These are phyloP conservation scores for Cottus gobio DNA, from an alignment of 2,113 vertebrate genomes.

Conservation along the genomic window DNA sequence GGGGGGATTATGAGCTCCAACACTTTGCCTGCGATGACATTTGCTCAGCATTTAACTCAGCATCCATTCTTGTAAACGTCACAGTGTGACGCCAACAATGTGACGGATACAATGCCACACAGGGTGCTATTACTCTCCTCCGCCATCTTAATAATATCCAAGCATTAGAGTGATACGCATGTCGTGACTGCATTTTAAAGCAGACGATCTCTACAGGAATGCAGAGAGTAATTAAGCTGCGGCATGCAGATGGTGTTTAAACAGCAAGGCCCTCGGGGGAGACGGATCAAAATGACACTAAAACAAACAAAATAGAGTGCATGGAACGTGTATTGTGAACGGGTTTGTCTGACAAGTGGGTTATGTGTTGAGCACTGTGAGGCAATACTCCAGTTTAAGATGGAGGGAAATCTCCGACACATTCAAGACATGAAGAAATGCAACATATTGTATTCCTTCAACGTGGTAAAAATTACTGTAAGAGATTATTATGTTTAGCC, in stretches of 20 bases:
- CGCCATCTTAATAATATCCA: slow-evolving; percentile 48
- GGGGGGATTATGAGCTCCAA: slow-evolving; percentile 15
- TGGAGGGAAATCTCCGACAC: slow-evolving; percentile 1
- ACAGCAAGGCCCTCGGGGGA: slow-evolving; percentile 40
- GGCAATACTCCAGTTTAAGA: not conserved
- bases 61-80: slow-evolving; percentile 36
- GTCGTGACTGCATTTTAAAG: slow-evolving; percentile 50
- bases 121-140: slow-evolving; percentile 31
- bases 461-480: not conserved
- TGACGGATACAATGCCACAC: slow-evolving; percentile 52
- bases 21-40: slow-evolving; percentile 3
- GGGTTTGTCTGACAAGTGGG: slow-evolving; percentile 20
- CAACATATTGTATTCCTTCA: slow-evolving; percentile 9
- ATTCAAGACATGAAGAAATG: slow-evolving; percentile 14
- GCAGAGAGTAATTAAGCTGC: slow-evolving; percentile 61
- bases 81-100: slow-evolving; percentile 43
- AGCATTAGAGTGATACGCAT: slow-evolving; percentile 45
- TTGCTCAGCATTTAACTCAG: slow-evolving; percentile 37
- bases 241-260: slow-evolving; percentile 56
- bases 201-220: slow-evolving; percentile 50
- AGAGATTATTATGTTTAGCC: not conserved
- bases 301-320: slow-evolving; percentile 42
- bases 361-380: slow-evolving; percentile 4
- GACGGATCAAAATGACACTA: slow-evolving; percentile 50
- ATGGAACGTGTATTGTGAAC: slow-evolving; percentile 12